Evolutionary conservation across 2,113 vertebrate genomes (phyloP).

Genomic region (Talpa occidentalis): DNA sequence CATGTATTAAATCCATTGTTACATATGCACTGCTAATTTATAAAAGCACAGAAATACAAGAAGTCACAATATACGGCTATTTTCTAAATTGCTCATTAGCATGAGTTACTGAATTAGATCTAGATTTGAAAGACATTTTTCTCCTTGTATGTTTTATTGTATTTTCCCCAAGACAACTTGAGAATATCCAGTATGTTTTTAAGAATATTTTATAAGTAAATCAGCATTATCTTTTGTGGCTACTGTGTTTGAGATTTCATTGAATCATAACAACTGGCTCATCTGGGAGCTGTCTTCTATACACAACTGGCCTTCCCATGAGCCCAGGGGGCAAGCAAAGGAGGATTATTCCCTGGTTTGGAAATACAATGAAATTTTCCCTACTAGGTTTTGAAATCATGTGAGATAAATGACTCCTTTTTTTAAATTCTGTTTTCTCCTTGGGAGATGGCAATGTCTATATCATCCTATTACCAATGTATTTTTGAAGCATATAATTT

Average conservation of each 20-base stretch:
- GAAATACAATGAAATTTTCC: not conserved
- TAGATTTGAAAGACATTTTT: not conserved
- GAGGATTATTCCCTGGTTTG: not conserved
- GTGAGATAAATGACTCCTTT: not conserved
- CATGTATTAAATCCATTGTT: not conserved
- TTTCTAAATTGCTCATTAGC: not conserved
- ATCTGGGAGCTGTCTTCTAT: not conserved
- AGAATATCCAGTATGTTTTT: not conserved
- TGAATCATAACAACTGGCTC: not conserved
- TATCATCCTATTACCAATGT: not conserved
- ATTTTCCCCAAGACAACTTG: not conserved
- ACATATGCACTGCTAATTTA: not conserved
- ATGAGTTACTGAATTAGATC: not conserved
- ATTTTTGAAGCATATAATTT: not conserved
- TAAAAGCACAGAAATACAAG: not conserved
- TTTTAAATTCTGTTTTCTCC: not conserved
- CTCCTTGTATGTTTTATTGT: not conserved
- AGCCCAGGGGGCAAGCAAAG: not conserved
- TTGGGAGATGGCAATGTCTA: not conserved
- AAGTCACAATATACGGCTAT: not conserved
- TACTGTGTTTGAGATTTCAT: not conserved
- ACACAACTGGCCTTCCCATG: fast-evolving
- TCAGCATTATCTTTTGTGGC: not conserved
- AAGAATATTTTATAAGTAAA: not conserved
- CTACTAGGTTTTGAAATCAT: not conserved